Conservation (phyloP, 92 coral and sea anemone genomes). For the Parazoanthus swiftii region DNA sequence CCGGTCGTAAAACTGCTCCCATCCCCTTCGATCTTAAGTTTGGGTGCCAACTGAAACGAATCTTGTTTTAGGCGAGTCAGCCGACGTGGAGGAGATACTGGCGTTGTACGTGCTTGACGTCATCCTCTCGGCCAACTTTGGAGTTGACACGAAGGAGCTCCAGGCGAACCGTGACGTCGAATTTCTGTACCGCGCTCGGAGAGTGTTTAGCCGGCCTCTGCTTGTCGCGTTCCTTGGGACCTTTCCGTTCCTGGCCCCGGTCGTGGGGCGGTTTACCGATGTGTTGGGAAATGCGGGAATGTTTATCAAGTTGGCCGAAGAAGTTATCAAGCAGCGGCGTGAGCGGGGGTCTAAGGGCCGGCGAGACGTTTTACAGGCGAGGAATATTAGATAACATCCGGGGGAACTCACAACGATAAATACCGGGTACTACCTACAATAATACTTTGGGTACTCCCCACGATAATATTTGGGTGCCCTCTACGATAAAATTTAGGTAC, state of each 20-base stretch:
- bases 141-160: conserved; percentile 58
- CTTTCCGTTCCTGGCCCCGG: conserved; percentile 42
- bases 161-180: conserved; percentile 47
- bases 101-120: conserved; percentile 56
- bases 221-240: conserved; percentile 29
- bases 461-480: too few species aligned
- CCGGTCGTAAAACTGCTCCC: too few species aligned
- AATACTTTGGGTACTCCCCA: too few species aligned
- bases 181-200: conserved; percentile 42
- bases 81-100: conserved; percentile 37
- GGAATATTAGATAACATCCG: neutral
- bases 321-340: conserved; percentile 46
- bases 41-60: neutral
- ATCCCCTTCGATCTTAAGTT: too few species aligned
- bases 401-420: too few species aligned
- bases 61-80: conserved; percentile 43
- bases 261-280: conserved; percentile 48
- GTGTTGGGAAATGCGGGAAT: conserved; percentile 61
- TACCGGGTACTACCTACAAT: too few species aligned
- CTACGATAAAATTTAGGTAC: too few species aligned
- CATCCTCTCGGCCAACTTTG: conserved; percentile 60
- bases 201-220: conserved; percentile 57
- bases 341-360: conserved; percentile 32
- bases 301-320: conserved; percentile 54
- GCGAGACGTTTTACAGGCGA: conserved; percentile 51